Evolutionary conservation across 2,797 vertebrate genomes (phyloP).

Genomic region (Hephaestus fuliginosus): DNA sequence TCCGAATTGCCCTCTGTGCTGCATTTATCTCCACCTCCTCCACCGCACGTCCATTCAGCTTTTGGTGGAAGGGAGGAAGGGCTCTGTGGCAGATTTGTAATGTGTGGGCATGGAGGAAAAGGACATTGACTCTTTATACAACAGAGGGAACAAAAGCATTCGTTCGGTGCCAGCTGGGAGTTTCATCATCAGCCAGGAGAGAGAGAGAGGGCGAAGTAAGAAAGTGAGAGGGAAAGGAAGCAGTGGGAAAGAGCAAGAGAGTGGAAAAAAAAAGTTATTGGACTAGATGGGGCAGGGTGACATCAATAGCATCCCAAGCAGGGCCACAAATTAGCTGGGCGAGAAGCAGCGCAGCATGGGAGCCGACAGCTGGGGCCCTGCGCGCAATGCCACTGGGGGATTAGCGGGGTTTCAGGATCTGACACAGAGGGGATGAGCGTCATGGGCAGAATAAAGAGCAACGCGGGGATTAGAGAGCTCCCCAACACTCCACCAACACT

Average conservation of each 20-base stretch:
- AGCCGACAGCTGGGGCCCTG: conserved; percentile 77
- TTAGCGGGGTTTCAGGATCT: conserved; percentile 79
- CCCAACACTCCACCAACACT: conserved; percentile 80
- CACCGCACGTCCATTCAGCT: conserved; percentile 59
- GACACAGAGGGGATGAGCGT: conserved; percentile 80
- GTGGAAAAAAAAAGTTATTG: conserved; percentile 66
- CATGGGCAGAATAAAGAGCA: conserved; percentile 81
- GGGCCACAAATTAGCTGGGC: conserved; percentile 78
- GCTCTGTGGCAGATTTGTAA: conserved; percentile 64
- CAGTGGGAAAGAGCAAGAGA: conserved; percentile 48
- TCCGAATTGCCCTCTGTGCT: conserved; percentile 63
- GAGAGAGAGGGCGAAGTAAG: conserved; percentile 33
- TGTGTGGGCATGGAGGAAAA: conserved; percentile 52
- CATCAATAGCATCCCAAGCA: conserved; percentile 80
- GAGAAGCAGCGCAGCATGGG: conserved; percentile 70
- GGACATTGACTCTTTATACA: conserved; percentile 64
- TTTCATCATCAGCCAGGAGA: conserved; percentile 65
- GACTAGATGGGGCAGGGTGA: conserved; percentile 62
- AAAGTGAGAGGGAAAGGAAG: conserved; percentile 39
- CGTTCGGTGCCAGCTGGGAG: conserved; percentile 63
- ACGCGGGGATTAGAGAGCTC: conserved; percentile 78
- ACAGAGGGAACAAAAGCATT: conserved; percentile 72
- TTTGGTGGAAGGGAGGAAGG: conserved; percentile 45
- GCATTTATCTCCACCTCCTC: conserved; percentile 68
- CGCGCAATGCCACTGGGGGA: conserved; percentile 74